These are phyloP conservation scores for Poecilobothrus nobilitatus DNA, from an alignment of 2,888 invertebrate species.

Conservation along the genomic window DNA sequence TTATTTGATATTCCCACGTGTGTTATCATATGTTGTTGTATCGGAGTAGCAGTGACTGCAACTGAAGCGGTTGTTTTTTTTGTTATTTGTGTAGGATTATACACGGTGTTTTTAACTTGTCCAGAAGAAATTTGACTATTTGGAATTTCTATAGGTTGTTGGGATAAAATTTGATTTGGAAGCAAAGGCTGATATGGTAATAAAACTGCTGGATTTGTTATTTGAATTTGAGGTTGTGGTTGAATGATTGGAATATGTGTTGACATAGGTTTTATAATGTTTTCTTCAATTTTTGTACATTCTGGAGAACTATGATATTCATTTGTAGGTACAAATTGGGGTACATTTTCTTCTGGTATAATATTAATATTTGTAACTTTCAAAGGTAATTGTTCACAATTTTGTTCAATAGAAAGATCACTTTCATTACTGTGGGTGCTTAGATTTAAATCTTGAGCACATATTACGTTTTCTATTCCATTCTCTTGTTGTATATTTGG, in stretches of 20 bases:
- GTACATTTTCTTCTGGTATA: background rate
- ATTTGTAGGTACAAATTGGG: background rate
- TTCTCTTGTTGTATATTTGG: conserved; percentile 22
- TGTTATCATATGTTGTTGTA: conserved; percentile 33
- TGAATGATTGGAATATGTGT: conserved; percentile 36
- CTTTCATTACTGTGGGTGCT: background rate
- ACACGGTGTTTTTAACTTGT: conserved; percentile 35
- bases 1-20: conserved; percentile 29
- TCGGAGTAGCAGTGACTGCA: conserved; percentile 40
- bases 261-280: conserved; percentile 15
- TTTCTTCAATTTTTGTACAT: background rate
- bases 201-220: conserved; percentile 29
- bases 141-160: conserved; percentile 14
- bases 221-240: conserved; percentile 9
- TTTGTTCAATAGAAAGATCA: background rate
- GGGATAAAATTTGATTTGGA: conserved; percentile 21
- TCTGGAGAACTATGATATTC: background rate
- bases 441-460: background rate
- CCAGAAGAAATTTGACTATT: conserved; percentile 14
- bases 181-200: conserved; percentile 34
- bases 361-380: background rate
- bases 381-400: background rate
- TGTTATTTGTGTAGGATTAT: conserved; percentile 45
- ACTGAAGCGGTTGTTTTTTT: conserved; percentile 43
- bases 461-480: background rate